Evolutionary conservation across 1,140 invertebrate species (phyloP).

Genomic region (Ephestia elutella): DNA sequence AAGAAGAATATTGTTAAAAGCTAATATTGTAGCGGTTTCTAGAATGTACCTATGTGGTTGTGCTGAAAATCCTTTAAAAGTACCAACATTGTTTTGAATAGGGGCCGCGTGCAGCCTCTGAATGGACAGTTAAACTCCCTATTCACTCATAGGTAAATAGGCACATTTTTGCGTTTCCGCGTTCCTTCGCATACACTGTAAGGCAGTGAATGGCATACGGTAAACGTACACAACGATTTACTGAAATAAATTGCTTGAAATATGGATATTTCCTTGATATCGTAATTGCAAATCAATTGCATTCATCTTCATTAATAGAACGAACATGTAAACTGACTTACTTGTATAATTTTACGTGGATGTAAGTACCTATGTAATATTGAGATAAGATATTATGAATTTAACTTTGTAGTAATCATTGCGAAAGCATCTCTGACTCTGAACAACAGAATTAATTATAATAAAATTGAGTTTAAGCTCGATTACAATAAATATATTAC

Average conservation of each 20-base stretch:
- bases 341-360: no score
- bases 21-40: slow-evolving; percentile 26
- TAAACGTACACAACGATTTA: background rate
- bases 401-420: no score
- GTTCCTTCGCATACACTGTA: slow-evolving; percentile 23
- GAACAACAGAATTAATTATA: no score
- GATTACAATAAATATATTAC: no score
- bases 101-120: slow-evolving; percentile 29
- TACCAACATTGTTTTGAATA: slow-evolving; percentile 41
- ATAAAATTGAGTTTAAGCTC: no score
- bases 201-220: background rate
- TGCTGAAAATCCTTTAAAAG: slow-evolving; percentile 38
- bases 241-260: background rate
- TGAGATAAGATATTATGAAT: no score
- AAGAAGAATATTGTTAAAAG: background rate
- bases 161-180: slow-evolving; percentile 48
- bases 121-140: slow-evolving; percentile 48
- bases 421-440: no score
- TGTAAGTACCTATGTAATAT: no score
- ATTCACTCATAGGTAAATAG: slow-evolving; percentile 46
- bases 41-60: slow-evolving; percentile 23
- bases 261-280: no score
- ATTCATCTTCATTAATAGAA: no score
- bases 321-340: no score
- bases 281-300: no score